Evolutionary conservation across 2,888 invertebrate species (phyloP), one percentile per base, ranked within the genome.

Genomic region (Scrobipalpa costella): DNA sequence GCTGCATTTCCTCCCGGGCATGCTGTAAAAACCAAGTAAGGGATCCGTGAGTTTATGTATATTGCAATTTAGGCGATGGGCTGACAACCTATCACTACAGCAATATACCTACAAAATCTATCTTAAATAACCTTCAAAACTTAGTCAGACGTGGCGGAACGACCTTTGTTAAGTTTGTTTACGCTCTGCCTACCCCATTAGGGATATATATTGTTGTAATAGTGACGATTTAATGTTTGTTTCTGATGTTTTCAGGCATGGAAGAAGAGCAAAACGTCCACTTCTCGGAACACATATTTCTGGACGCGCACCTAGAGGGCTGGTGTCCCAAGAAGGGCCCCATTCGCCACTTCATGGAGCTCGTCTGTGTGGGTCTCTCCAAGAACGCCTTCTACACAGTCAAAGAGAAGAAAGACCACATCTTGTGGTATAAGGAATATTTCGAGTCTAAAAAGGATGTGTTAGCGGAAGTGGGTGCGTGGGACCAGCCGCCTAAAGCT

Each of bases 291-390:
- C 99, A 99, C 81, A 94, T 99, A 33, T 98, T 99, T 85, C 89
- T 99, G 11, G 98, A 99, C 67, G 91, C 94, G 15, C 95, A 97
- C 79, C 90, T 99, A 15, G 95, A 96, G 73, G 94, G 93, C 0
- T 98, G 98, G 96, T 99, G 99, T 80, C 99, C 99, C 0, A 93
- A 90, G 57, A 94, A 93, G 71, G 99, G 99, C 0, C 99, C 99
- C 0, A 92, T 99, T 69, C 93, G 98, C 7, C 97, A 99, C 84
- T 99, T 98, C 82, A 99, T 99, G 99, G 98, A 99, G 78, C 92
- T 99, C 7, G 98, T 99, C 0, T 96, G 96, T 72, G 94, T 96
- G 0, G 99, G 99, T 6, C 92, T 99, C 0, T 98, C 98, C 0
- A 98, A 98, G 85, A 99, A 99, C 90, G 95, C 98, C 0, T 97